Conservation (phyloP, 2,888 invertebrate genomes). For the Zygaena filipendulae region DNA sequence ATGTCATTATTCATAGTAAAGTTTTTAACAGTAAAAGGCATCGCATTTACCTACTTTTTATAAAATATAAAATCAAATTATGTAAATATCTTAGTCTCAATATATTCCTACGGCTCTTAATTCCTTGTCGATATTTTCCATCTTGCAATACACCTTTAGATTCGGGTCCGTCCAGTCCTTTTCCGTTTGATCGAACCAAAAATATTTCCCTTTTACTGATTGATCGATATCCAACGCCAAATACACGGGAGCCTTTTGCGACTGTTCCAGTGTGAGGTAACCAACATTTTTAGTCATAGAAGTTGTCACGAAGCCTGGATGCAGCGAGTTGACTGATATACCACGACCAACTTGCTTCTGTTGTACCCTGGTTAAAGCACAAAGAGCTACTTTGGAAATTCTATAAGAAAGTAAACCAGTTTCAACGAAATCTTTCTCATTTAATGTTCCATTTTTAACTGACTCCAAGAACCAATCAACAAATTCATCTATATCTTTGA, state of each 20-base stretch:
- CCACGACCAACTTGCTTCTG: slow-evolving; percentile 20
- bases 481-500: slow-evolving; percentile 20
- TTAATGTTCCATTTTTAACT: slow-evolving; percentile 17
- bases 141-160: slow-evolving; percentile 13
- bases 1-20: too few species aligned
- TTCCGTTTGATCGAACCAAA: slow-evolving; percentile 22
- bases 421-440: slow-evolving; percentile 19
- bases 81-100: too few species aligned
- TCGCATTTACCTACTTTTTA: too few species aligned
- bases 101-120: too few species aligned
- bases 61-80: too few species aligned
- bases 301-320: slow-evolving; percentile 23
- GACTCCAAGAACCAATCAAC: slow-evolving; percentile 22
- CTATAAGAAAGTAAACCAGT: slow-evolving; percentile 17
- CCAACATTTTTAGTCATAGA: slow-evolving; percentile 19
- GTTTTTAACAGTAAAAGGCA: too few species aligned
- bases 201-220: slow-evolving; percentile 21
- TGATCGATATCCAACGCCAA: slow-evolving; percentile 22
- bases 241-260: slow-evolving; percentile 17
- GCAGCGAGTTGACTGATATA: slow-evolving; percentile 21
- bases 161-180: slow-evolving; percentile 19
- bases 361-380: slow-evolving; percentile 20
- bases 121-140: slow-evolving; percentile 9
- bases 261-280: slow-evolving; percentile 16
- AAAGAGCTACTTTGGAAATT: slow-evolving; percentile 21